Percentiles rank a stretch among this genome's conserved stretches.
These are phyloP conservation scores for Silurus lanzhouensis DNA, from an alignment of 2,797 vertebrate species.

Conservation along the genomic window DNA sequence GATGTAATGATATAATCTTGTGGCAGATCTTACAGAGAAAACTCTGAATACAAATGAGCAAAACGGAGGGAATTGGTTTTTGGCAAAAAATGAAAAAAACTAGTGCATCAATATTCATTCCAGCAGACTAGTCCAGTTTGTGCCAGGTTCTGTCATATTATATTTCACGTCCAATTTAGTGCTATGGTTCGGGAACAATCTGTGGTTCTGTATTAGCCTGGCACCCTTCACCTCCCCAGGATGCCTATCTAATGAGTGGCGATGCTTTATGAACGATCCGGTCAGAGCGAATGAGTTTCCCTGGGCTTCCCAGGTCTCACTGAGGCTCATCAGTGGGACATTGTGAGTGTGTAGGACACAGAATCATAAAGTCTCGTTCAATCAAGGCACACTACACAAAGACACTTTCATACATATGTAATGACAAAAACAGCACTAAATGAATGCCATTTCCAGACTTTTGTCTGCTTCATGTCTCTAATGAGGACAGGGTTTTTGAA, in stretches of 20 bases:
- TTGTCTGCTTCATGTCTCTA: slow-evolving; percentile 29
- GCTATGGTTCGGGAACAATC: slow-evolving; percentile 22
- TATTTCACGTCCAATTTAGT: background rate
- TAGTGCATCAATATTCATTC: slow-evolving; percentile 24
- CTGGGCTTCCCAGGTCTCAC: slow-evolving; percentile 18
- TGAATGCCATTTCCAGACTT: slow-evolving; percentile 10
- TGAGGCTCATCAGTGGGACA: slow-evolving; percentile 33
- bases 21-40: slow-evolving; percentile 2
- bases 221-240: slow-evolving; percentile 12
- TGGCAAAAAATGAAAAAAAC: slow-evolving; percentile 13
- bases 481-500: slow-evolving; percentile 33
- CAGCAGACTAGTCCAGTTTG: background rate
- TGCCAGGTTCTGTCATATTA: slow-evolving; percentile 16
- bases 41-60: slow-evolving; percentile 19
- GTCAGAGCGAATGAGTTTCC: slow-evolving; percentile 30
- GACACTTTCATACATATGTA: slow-evolving; percentile 20
- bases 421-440: background rate
- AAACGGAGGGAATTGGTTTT: background rate
- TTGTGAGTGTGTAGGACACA: slow-evolving; percentile 14
- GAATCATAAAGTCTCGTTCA: slow-evolving; percentile 24
- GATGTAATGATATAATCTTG: background rate
- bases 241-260: slow-evolving; percentile 19
- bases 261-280: slow-evolving; percentile 36
- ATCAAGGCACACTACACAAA: slow-evolving; percentile 25
- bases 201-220: slow-evolving; percentile 22